phyloP scores from a whole-genome alignment of 2,888 invertebrate genomes.

The Yponomeuta plumbellus region DNA sequence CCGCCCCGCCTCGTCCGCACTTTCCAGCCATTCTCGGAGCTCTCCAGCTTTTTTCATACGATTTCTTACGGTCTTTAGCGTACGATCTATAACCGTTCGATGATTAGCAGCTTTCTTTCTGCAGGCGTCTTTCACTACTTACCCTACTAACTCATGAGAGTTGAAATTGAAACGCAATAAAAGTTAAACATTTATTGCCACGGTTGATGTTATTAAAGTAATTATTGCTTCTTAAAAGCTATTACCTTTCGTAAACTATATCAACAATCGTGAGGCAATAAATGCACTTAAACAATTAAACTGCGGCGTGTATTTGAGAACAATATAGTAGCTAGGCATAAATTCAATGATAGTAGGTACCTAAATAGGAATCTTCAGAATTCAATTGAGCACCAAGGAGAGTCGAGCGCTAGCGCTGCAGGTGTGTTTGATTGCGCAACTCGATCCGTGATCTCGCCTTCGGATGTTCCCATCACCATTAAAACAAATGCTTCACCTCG shows the following conservation, averaged over 20 bases:
- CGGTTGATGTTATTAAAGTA: constrained; percentile 1
- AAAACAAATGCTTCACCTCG: constrained; percentile 9
- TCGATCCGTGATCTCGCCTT: constrained; percentile 10
- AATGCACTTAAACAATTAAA: not conserved
- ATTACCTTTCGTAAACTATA: not conserved
- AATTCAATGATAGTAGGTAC: not conserved
- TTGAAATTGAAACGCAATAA: constrained; percentile 16
- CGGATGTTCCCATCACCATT: constrained; percentile 17
- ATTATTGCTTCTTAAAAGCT: not conserved
- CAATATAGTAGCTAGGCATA: too few relatives aligned
- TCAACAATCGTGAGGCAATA: not conserved
- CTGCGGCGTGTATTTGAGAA: not conserved
- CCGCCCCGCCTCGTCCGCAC: constrained; percentile 48
- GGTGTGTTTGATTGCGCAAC: constrained; percentile 18
- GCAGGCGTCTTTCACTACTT: constrained; percentile 28
- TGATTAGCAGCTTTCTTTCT: constrained; percentile 62
- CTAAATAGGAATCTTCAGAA: not conserved
- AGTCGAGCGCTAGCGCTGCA: not conserved
- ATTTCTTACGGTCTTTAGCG: constrained; percentile 65
- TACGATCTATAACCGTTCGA: constrained; percentile 38
- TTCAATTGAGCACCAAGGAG: not conserved
- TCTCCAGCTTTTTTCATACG: constrained; percentile 65
- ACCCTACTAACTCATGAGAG: constrained; percentile 25
- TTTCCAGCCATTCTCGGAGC: constrained; percentile 73
- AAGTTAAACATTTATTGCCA: constrained; percentile 1